phyloP scores from a whole-genome alignment of 2,888 invertebrate species.

The Nephrocerus scutellatus region DNA sequence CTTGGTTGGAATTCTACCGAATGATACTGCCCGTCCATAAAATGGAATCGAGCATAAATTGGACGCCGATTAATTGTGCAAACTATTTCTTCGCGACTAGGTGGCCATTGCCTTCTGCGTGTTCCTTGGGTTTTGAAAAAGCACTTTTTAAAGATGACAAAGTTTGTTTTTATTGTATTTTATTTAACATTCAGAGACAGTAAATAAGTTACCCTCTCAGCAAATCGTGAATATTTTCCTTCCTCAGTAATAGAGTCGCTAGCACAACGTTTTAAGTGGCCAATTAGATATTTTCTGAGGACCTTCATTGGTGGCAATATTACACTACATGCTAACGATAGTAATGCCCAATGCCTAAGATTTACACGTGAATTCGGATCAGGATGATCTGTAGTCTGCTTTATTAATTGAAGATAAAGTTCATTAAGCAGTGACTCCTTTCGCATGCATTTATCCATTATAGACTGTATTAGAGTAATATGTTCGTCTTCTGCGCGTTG shows the following conservation, averaged over 20 bases:
- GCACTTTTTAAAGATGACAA: conserved; percentile 48
- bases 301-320: conserved; percentile 81
- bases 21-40: conserved; percentile 92
- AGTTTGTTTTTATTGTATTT: background rate
- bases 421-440: conserved; percentile 84
- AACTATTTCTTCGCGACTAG: conserved; percentile 84
- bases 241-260: conserved; percentile 85
- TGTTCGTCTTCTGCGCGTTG: conserved; percentile 78
- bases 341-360: conserved; percentile 84
- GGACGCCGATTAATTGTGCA: conserved; percentile 87
- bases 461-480: conserved; percentile 77
- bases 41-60: conserved; percentile 82
- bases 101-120: conserved; percentile 79
- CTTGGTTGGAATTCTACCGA: conserved; percentile 93
- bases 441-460: conserved; percentile 85
- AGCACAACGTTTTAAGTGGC: conserved; percentile 82
- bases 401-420: conserved; percentile 84
- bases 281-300: conserved; percentile 76
- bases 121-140: conserved; percentile 64
- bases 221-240: conserved; percentile 88
- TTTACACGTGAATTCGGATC: conserved; percentile 84
- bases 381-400: conserved; percentile 88
- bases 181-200: background rate
- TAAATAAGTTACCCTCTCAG: conserved; percentile 61
- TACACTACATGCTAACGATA: conserved; percentile 72